These are phyloP conservation scores for Pampusana beccarii DNA, from an alignment of 2,113 vertebrate genomes.

Conservation along the genomic window DNA sequence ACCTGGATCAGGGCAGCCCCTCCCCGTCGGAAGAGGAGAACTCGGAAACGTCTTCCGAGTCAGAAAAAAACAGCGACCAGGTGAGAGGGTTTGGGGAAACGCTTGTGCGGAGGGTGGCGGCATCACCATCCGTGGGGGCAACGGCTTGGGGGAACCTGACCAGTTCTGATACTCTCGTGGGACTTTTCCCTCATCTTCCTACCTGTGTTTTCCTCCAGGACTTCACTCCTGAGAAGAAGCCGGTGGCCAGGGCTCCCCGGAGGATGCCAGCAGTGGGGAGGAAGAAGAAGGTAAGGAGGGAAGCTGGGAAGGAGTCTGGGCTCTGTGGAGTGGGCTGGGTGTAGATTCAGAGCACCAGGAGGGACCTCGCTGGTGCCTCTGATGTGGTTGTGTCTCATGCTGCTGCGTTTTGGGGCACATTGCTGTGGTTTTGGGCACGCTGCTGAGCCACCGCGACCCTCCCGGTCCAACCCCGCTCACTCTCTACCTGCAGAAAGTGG, in stretches of 20 bases:
- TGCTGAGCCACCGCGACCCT: not conserved
- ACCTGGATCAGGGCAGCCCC: conserved; percentile 85
- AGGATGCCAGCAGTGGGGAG: conserved; percentile 75
- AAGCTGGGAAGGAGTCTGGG: not conserved
- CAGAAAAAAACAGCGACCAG: conserved; percentile 95
- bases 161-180: fast-evolving
- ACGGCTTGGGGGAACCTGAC: too few relatives aligned
- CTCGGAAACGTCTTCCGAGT: conserved; percentile 88
- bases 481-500: conserved; percentile 76
- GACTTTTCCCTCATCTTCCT: not conserved
- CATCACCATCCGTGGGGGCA: fast-evolving
- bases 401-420: not conserved
- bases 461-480: fast-evolving
- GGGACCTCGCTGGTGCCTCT: fast-evolving
- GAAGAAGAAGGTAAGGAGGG: conserved; percentile 75
- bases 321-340: not conserved
- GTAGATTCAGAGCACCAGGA: not conserved
- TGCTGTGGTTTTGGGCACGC: too few relatives aligned
- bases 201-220: conserved; percentile 74
- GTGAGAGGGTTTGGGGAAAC: conserved; percentile 39
- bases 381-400: fast-evolving
- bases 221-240: conserved; percentile 93
- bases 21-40: conserved; percentile 90
- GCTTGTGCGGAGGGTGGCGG: not conserved
- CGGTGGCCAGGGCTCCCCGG: conserved; percentile 58